Conservation (phyloP, 2,888 invertebrate genomes). For the Ennomos quercinarius region DNA sequence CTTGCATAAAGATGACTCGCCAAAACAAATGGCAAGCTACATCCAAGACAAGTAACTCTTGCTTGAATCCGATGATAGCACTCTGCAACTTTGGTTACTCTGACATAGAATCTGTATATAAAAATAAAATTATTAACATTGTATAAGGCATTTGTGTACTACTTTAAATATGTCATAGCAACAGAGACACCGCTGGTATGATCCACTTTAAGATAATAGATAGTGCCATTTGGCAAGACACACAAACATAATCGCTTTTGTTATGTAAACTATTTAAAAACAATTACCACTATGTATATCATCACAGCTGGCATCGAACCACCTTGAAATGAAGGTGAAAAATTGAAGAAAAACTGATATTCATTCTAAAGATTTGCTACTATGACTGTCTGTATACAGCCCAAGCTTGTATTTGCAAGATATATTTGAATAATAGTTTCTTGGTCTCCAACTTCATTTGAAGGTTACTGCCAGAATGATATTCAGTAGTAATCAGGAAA, state of each 20-base stretch:
- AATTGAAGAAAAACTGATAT: too few relatives aligned
- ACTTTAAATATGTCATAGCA: conserved; percentile 6
- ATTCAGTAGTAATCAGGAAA: too few relatives aligned
- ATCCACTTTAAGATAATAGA: conserved; percentile 16
- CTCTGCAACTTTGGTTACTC: conserved; percentile 19
- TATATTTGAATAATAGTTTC: too few relatives aligned
- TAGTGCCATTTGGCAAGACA: conserved; percentile 14
- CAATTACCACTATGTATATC: conserved; percentile 2
- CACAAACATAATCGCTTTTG: conserved; percentile 20
- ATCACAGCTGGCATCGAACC: neutral
- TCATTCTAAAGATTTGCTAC: too few relatives aligned
- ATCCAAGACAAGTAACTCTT: conserved; percentile 10
- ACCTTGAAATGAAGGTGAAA: too few relatives aligned
- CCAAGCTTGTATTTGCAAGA: too few relatives aligned
- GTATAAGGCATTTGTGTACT: conserved; percentile 3
- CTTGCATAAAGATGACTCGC: conserved; percentile 5
- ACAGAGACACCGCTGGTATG: conserved; percentile 10
- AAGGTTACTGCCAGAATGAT: too few relatives aligned
- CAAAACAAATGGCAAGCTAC: conserved; percentile 4
- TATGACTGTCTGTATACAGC: too few relatives aligned
- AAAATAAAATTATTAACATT: conserved; percentile 7
- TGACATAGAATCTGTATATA: conserved; percentile 8
- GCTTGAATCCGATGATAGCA: conserved; percentile 3
- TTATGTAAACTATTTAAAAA: conserved; percentile 20
- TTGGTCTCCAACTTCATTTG: too few relatives aligned